These are phyloP conservation scores for Caenorhabditis sp. DNA, from an alignment of 2,888 invertebrate genomes.

Conservation along the genomic window DNA sequence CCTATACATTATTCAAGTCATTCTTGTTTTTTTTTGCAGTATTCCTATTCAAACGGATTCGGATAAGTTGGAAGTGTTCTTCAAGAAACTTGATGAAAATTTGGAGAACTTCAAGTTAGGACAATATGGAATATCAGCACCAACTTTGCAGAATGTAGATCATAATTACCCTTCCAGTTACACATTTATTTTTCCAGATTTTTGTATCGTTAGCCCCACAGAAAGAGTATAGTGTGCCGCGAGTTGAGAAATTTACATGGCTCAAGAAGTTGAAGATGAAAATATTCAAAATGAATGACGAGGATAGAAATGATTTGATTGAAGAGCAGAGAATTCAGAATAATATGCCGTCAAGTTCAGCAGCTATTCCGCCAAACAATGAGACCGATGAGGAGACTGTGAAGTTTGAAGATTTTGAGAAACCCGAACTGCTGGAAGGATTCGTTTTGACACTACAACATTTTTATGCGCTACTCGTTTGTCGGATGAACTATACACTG, in stretches of 20 bases:
- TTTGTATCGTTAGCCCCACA: slow-evolving; percentile 60
- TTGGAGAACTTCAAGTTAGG: slow-evolving; percentile 38
- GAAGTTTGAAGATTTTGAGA: slow-evolving; percentile 46
- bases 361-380: slow-evolving; percentile 22
- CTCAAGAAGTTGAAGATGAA: slow-evolving; percentile 4
- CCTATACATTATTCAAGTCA: no score
- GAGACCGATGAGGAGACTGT: slow-evolving; percentile 16
- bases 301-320: slow-evolving; percentile 5
- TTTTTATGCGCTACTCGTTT: slow-evolving; percentile 56
- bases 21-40: slow-evolving; percentile 13
- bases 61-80: slow-evolving; percentile 50
- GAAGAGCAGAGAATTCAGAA: slow-evolving; percentile 7
- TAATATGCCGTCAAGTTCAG: slow-evolving; percentile 15
- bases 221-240: slow-evolving; percentile 51
- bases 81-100: slow-evolving; percentile 51
- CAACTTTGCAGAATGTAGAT: slow-evolving; percentile 61
- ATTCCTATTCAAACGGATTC: slow-evolving; percentile 56
- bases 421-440: slow-evolving; percentile 39
- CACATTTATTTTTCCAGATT: slow-evolving; percentile 43
- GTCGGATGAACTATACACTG: slow-evolving; percentile 53
- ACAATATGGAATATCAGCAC: slow-evolving; percentile 65
- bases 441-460: slow-evolving; percentile 43
- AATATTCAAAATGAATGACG: not conserved
- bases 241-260: slow-evolving; percentile 21
- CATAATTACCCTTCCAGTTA: not conserved